These are phyloP conservation scores for Ochlodes sylvanus DNA, from an alignment of 2,888 invertebrate genomes.

Conservation along the genomic window DNA sequence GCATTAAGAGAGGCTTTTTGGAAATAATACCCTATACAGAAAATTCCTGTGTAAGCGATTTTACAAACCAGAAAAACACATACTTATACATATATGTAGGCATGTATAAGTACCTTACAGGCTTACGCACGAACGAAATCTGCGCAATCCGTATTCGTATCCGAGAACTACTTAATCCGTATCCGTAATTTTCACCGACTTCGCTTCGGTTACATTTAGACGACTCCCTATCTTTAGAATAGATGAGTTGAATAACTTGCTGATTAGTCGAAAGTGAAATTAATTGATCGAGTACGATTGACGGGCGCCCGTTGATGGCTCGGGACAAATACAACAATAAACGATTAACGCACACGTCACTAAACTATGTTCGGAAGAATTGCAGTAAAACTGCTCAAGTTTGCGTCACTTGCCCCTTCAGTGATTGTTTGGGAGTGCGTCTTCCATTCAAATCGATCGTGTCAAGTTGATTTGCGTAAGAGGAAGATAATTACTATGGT, in stretches of 20 bases:
- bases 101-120: too few species aligned
- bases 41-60: too few species aligned
- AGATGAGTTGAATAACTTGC: slow-evolving; percentile 36
- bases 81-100: too few species aligned
- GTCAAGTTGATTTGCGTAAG: slow-evolving; percentile 30
- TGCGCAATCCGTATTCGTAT: not conserved
- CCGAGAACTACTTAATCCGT: not conserved
- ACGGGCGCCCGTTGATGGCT: slow-evolving; percentile 24
- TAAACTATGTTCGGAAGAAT: slow-evolving; percentile 47
- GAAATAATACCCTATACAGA: too few species aligned
- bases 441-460: slow-evolving; percentile 34
- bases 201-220: not conserved
- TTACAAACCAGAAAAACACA: too few species aligned
- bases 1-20: too few species aligned
- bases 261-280: slow-evolving; percentile 38
- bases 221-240: slow-evolving; percentile 11
- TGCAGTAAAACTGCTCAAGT: slow-evolving; percentile 36
- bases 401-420: slow-evolving; percentile 30
- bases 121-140: too few species aligned
- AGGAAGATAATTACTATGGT: slow-evolving; percentile 5
- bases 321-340: slow-evolving; percentile 43
- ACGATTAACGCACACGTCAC: slow-evolving; percentile 50
- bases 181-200: not conserved
- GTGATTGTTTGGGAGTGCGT: slow-evolving; percentile 4
- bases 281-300: slow-evolving; percentile 36